Percentiles rank a stretch among this genome's conserved stretches.
These are phyloP conservation scores for Ardeotis arabs DNA, from an alignment of 2,113 vertebrate species.

Conservation along the genomic window DNA sequence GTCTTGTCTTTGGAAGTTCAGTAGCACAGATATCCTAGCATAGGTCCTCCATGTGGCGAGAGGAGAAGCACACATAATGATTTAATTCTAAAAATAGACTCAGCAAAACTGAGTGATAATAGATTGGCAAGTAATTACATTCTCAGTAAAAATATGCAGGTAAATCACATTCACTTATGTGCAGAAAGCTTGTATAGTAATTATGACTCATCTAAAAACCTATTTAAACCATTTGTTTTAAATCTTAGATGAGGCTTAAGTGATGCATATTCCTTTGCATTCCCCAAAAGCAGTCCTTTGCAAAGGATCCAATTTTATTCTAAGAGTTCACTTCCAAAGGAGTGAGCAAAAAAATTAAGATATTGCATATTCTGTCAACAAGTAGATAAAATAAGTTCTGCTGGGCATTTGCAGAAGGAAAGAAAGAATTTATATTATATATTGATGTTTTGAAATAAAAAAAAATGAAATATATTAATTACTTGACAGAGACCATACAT, in stretches of 20 bases:
- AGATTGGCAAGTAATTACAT: slow-evolving; percentile 42
- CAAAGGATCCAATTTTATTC: neutral
- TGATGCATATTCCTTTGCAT: neutral
- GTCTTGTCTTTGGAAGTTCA: neutral
- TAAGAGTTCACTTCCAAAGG: neutral
- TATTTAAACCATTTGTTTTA: slow-evolving; percentile 30
- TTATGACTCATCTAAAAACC: slow-evolving; percentile 13
- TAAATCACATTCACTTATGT: slow-evolving; percentile 26
- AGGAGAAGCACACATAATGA: neutral
- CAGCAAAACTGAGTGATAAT: neutral
- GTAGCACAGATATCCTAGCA: neutral
- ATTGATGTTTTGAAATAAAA: neutral
- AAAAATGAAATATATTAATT: neutral
- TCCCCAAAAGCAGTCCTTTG: neutral
- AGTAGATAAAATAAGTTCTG: neutral
- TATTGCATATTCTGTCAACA: neutral
- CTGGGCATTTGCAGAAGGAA: neutral
- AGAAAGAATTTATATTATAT: neutral
- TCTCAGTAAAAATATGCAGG: slow-evolving; percentile 31
- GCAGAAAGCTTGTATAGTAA: slow-evolving; percentile 15
- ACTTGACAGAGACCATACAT: neutral
- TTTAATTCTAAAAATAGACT: slow-evolving; percentile 29
- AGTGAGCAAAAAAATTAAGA: neutral
- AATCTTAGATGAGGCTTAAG: slow-evolving; percentile 3
- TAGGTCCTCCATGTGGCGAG: neutral